Conservation (phyloP, 2,797 vertebrate genomes). For the Sylvilagus floridanus region DNA sequence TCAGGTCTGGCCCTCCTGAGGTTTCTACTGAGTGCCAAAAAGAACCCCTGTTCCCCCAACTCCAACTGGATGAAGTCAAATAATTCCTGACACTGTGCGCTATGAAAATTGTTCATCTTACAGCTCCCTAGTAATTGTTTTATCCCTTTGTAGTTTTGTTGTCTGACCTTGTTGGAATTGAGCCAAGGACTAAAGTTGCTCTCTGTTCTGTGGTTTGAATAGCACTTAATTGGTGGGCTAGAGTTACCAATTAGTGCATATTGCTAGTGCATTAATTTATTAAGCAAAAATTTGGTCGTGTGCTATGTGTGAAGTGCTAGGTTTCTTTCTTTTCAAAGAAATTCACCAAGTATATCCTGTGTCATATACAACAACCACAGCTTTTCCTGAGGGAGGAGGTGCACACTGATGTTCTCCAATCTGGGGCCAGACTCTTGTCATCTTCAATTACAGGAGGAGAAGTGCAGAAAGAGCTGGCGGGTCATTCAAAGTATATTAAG, state of each 20-base stretch:
- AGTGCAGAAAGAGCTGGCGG: not conserved
- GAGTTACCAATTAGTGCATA: too few relatives aligned
- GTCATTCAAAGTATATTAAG: not conserved
- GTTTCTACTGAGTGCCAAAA: not conserved
- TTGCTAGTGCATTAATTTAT: too few relatives aligned
- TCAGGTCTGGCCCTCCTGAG: too few relatives aligned
- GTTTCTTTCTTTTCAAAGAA: too few relatives aligned
- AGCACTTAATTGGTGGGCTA: too few relatives aligned
- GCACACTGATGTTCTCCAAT: not conserved
- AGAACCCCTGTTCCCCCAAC: not conserved
- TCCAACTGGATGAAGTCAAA: not conserved
- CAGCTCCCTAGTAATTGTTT: not conserved
- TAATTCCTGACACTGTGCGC: not conserved
- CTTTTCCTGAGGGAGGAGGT: not conserved
- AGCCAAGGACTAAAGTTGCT: not conserved
- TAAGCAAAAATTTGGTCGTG: too few relatives aligned
- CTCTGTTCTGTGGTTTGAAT: too few relatives aligned
- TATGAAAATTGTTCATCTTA: not conserved
- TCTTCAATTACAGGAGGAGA: not conserved
- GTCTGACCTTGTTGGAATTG: not conserved
- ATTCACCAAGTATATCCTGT: too few relatives aligned
- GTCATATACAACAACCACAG: not conserved
- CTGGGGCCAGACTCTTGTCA: not conserved
- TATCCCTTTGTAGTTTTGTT: not conserved
- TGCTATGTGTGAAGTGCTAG: too few relatives aligned